Percentiles rank a stretch among this genome's conserved stretches.
phyloP scores from a whole-genome alignment of 2,797 vertebrate species.

The Pipistrellus pygmaeus region DNA sequence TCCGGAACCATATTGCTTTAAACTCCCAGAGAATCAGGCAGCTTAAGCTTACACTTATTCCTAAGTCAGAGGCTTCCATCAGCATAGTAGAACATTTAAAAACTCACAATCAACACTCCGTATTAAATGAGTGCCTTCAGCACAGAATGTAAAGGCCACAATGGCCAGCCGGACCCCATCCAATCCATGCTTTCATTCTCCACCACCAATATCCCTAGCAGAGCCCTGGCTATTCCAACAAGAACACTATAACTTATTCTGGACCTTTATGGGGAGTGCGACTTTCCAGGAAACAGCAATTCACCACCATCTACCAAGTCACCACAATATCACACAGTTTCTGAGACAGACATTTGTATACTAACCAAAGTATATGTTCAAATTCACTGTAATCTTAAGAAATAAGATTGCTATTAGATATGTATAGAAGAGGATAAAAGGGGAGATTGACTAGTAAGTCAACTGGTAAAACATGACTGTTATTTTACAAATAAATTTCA shows the following conservation, averaged over 20 bases:
- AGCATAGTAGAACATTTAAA: not conserved
- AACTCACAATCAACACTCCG: not conserved
- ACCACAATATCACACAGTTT: not conserved
- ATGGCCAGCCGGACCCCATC: not conserved
- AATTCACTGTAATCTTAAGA: conserved; percentile 19
- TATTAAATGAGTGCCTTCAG: not conserved
- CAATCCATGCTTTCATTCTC: not conserved
- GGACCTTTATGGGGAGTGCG: not conserved
- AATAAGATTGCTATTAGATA: not conserved
- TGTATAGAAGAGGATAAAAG: not conserved
- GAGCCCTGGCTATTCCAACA: not conserved
- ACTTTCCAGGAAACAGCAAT: conserved; percentile 6
- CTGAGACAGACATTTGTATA: not conserved
- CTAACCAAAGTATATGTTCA: not conserved
- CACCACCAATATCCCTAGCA: no score
- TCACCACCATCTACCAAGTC: not conserved
- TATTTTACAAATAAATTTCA: conserved; percentile 42
- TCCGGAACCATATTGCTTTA: not conserved
- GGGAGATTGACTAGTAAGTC: not conserved
- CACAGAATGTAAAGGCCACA: not conserved
- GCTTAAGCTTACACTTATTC: not conserved
- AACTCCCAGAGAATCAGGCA: not conserved
- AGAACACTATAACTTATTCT: not conserved
- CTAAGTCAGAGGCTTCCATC: conserved; percentile 38
- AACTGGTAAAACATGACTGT: not conserved